Evolutionary conservation across 2,797 vertebrate species (phyloP).

Genomic region (Microhierax caerulescens): DNA sequence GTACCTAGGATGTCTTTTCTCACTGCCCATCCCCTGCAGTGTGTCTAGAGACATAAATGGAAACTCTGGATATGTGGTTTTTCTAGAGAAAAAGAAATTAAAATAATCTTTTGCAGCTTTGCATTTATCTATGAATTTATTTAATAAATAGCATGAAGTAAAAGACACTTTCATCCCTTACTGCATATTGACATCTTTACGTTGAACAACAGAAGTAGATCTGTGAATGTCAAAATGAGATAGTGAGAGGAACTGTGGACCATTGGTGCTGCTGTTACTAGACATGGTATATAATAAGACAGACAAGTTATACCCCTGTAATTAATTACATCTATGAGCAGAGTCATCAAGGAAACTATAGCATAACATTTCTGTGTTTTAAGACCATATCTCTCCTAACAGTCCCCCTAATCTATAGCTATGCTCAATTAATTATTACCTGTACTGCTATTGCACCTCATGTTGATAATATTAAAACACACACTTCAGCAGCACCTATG

Average conservation of each 20-base stretch:
- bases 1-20: neutral
- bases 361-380: neutral
- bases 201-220: neutral
- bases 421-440: neutral
- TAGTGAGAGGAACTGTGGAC: neutral
- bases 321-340: rapidly evolving
- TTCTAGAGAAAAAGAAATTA: neutral
- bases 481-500: neutral
- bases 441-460: neutral
- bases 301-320: neutral
- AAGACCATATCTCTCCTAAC: neutral
- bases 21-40: neutral
- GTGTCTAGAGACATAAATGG: neutral
- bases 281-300: too few species aligned
- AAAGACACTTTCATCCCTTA: neutral
- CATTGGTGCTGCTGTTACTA: neutral
- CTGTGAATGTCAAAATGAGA: neutral
- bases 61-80: neutral
- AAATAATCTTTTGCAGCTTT: neutral
- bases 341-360: neutral
- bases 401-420: neutral
- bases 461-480: neutral
- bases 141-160: neutral
- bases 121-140: neutral
- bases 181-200: neutral